Base-by-base conservation (phyloP, 1,140 invertebrate species). In the Aphelinus certus region DNA sequence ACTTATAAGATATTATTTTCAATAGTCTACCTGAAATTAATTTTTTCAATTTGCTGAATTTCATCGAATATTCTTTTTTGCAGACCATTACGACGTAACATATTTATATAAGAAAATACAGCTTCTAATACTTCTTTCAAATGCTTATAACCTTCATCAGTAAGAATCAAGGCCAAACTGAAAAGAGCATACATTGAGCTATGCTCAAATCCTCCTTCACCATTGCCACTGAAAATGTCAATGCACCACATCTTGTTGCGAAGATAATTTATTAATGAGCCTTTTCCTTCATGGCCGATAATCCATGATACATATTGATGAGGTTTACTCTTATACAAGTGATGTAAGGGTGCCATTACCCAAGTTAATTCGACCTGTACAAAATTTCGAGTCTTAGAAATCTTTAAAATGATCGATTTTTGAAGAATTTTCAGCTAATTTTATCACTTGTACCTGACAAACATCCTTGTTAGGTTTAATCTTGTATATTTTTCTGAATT, bases 231-330 rank as follows among this genome's bases (percentile, higher is more conserved):
- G 72, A 89, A 90, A 9, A 97, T 90, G 10, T 91, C 92, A 1
- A 96, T 85, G 2, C 93, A 95, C 95, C 96, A 97, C 47, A 95
- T 91, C 87, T 93, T 94, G 65, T 92, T 91, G 75, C 94, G 92
- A 46, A 98, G 87, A 81, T 95, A 95, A 51, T 94, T 94, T 1
- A 96, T 90, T 9, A 98, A 85, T 79, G 95, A 96, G 42, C 95
- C 96, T 78, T 92, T 91, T 2, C 96, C 96, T 87, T 97, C 95
- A 83, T 98, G 94, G 0, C 95, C 96, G 3, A 98, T 86, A 3
- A 98, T 83, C 85, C 93, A 95, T 0, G 93, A 92, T 0, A 97
- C 81, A 79, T 96, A 96, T 60, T 93, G 89, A 71, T 94, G 89
- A 0, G 95, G 94, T 85, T 95, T 95, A 45, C 88, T 90, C 83